phyloP scores from a whole-genome alignment of 2,888 invertebrate species.

The Masnerella sp. region DNA sequence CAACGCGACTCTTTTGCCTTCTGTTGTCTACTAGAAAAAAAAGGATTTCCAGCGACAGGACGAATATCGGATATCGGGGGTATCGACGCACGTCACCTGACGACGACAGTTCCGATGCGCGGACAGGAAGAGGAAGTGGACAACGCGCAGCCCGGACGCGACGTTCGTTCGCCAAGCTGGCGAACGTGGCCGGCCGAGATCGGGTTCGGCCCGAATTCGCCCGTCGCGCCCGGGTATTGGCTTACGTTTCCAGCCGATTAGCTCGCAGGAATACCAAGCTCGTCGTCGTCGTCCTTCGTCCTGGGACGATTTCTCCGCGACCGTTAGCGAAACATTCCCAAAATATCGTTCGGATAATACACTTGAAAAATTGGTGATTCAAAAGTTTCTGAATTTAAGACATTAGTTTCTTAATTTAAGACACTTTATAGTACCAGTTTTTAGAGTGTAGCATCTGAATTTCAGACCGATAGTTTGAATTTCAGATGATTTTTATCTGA shows the following conservation, averaged over 20 bases:
- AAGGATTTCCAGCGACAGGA: too few relatives aligned
- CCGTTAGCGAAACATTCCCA: too few relatives aligned
- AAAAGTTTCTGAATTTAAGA: too few relatives aligned
- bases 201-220: constrained; percentile 64
- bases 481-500: too few relatives aligned
- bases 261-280: constrained; percentile 71
- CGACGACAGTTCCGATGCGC: constrained; percentile 73
- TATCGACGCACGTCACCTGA: constrained; percentile 69
- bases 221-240: constrained; percentile 68
- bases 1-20: too few relatives aligned
- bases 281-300: constrained; percentile 48
- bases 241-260: constrained; percentile 76
- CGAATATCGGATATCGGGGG: constrained; percentile 53
- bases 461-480: too few relatives aligned
- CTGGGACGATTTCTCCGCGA: constrained; percentile 39
- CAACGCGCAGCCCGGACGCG: constrained; percentile 64
- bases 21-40: too few relatives aligned
- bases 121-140: constrained; percentile 76
- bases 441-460: too few relatives aligned
- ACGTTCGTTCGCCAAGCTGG: constrained; percentile 56
- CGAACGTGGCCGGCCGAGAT: constrained; percentile 62
- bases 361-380: too few relatives aligned
- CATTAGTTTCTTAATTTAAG: too few relatives aligned
- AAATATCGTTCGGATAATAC: neutral
- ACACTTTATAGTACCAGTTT: too few relatives aligned